Base-by-base conservation (phyloP, 2,888 invertebrate species). In the Empis stercorea region DNA sequence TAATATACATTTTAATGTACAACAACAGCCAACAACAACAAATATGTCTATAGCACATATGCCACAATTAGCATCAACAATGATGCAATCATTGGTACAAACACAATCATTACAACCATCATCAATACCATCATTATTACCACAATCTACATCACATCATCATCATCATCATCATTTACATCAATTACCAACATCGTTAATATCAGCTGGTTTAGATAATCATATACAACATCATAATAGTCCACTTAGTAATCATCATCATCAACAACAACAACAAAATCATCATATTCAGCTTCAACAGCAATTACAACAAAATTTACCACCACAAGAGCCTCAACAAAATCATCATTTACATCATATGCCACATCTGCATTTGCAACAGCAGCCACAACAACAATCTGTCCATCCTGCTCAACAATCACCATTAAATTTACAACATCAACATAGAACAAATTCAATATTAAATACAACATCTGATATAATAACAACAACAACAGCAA, bases 61-160 rank as follows among this genome's bases (percentile, higher is more conserved):
- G 50, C 38, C 38, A 38, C 51, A 54, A 36, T 47, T 52, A 40
- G 45, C 54, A 42, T 41, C 54, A 57, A 61, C 63, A 55, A 65
- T 66, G 64, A 66, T 66, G 65, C 65, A 66, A 60, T 60, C 65
- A 50, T 59, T 66, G 60, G 61, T 34, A 34, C n/a, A 13, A 34
- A 34, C 34, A 23, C 20, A 20, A n/a, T 20, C 56, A 34, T 46
- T 52, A 41, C 40, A 51, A 44, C 41, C 54, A 57, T 61, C 54
- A 57, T 61, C 66, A 63, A 66, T 66, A 64, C 64, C 65, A 60
- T 60, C 65, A 50, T 59, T 65, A 60, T 60, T 65, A 57, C 64
- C 63, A 40, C 40, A 40, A 40, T 23, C 27, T 27, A 4, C 51
- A 45, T 6, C 2, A 36, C 54, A 54, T 20, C 47, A 52, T 30